A percentile compares a stretch with the other conserved stretches of the same genome.
Evolutionary conservation across 2,113 vertebrate species (phyloP).

Genomic region (Salvelinus sp.): DNA sequence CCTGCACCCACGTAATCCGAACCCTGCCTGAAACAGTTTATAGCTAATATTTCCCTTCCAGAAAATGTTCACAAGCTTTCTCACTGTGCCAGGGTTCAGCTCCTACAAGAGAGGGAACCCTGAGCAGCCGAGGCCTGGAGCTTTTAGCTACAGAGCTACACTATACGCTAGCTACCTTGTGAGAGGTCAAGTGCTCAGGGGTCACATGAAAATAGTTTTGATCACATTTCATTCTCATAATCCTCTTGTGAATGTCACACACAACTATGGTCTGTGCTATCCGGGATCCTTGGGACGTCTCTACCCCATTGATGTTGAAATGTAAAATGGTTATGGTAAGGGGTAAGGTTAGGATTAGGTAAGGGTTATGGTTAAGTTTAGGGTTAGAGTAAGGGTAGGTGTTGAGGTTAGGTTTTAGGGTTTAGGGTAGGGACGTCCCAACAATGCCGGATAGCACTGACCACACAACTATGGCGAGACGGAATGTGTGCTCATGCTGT

Average conservation of each 20-base stretch:
- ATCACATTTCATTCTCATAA: constrained; percentile 40
- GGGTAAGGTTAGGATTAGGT: too few relatives aligned
- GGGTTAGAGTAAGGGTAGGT: too few relatives aligned
- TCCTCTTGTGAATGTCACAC: constrained; percentile 69
- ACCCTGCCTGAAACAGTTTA: not conserved
- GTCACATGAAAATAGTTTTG: constrained; percentile 65
- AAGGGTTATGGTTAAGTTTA: too few relatives aligned
- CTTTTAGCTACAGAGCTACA: constrained; percentile 31
- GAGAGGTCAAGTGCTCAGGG: constrained; percentile 62
- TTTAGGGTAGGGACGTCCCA: too few relatives aligned
- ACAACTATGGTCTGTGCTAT: constrained; percentile 50
- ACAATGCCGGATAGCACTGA: too few relatives aligned
- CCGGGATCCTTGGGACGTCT: too few relatives aligned
- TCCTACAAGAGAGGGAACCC: not conserved
- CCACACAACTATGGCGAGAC: constrained; percentile 66
- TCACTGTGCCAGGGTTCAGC: not conserved
- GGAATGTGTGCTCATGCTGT: constrained; percentile 50
- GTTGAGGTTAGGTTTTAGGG: too few relatives aligned
- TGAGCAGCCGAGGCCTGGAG: constrained; percentile 16
- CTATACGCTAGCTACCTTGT: constrained; percentile 22
- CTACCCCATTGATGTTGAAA: too few relatives aligned
- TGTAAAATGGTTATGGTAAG: too few relatives aligned
- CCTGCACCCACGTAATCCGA: not conserved
- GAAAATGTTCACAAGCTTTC: not conserved
- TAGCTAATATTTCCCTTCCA: not conserved